Conservation (phyloP, 2,113 vertebrate genomes). For the Glaucomys volans region DNA sequence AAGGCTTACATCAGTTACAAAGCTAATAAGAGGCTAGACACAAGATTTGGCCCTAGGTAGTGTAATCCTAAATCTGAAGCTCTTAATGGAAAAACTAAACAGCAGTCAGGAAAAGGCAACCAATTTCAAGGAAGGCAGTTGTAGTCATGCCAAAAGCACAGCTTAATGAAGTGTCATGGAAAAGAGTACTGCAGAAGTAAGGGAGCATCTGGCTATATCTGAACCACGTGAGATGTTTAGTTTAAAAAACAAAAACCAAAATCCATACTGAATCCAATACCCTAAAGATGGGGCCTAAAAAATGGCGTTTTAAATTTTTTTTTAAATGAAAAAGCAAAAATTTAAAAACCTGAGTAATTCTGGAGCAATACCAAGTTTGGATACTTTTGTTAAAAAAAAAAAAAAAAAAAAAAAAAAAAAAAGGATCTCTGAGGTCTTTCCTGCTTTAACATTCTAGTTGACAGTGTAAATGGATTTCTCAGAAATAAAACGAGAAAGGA, state of each 20-base stretch:
- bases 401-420: too few relatives aligned
- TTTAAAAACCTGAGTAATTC: not conserved
- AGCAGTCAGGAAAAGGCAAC: not conserved
- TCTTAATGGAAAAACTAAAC: not conserved
- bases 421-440: not conserved
- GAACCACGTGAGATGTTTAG: not conserved
- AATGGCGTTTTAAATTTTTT: not conserved
- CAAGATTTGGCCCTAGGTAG: not conserved
- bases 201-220: not conserved
- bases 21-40: not conserved
- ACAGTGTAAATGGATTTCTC: constrained; percentile 18
- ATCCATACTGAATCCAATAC: not conserved
- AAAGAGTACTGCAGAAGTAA: not conserved
- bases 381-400: not conserved
- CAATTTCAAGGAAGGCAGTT: not conserved
- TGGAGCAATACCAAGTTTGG: not conserved
- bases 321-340: not conserved
- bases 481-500: not conserved
- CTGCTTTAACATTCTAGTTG: not conserved
- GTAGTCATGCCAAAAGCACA: not conserved
- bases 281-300: not conserved
- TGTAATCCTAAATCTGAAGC: constrained; percentile 13
- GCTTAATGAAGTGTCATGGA: not conserved
- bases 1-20: not conserved
- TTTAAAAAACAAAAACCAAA: not conserved